Evolutionary conservation across 2,113 vertebrate species (phyloP).

Genomic region (Serilophus lunatus): DNA sequence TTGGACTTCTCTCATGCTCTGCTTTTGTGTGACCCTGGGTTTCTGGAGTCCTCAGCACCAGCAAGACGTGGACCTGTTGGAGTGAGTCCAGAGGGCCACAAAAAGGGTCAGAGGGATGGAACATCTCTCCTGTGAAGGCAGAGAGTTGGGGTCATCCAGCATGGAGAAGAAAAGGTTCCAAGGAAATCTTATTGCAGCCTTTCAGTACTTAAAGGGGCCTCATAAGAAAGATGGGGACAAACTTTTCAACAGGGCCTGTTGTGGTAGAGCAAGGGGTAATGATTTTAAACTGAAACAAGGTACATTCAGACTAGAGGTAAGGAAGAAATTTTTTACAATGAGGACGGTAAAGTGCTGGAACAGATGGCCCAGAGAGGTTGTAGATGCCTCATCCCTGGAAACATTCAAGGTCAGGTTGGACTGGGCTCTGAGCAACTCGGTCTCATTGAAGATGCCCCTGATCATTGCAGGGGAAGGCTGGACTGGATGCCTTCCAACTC

Average conservation of each 20-base stretch:
- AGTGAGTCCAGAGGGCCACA: neutral
- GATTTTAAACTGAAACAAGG: neutral
- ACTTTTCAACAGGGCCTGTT: neutral
- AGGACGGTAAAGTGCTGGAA: neutral
- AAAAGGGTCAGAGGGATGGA: neutral
- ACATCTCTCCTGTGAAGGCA: neutral
- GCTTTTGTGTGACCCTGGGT: no score
- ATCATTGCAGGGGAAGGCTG: neutral
- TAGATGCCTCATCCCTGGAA: neutral
- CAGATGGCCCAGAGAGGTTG: neutral
- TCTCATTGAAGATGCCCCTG: neutral
- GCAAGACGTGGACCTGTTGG: neutral
- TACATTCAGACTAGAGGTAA: neutral
- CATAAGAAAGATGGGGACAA: neutral
- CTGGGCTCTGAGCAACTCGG: neutral
- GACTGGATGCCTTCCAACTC: neutral
- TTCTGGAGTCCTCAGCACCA: neutral
- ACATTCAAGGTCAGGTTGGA: neutral
- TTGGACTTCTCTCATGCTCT: neutral
- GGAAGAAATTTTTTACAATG: neutral
- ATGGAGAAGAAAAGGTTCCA: neutral
- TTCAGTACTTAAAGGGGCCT: neutral
- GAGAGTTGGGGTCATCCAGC: neutral
- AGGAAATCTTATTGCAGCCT: neutral
- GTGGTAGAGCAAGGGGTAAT: neutral